These are phyloP conservation scores for Tachysurus vachellii DNA, from an alignment of 2,113 vertebrate species.

Conservation along the genomic window DNA sequence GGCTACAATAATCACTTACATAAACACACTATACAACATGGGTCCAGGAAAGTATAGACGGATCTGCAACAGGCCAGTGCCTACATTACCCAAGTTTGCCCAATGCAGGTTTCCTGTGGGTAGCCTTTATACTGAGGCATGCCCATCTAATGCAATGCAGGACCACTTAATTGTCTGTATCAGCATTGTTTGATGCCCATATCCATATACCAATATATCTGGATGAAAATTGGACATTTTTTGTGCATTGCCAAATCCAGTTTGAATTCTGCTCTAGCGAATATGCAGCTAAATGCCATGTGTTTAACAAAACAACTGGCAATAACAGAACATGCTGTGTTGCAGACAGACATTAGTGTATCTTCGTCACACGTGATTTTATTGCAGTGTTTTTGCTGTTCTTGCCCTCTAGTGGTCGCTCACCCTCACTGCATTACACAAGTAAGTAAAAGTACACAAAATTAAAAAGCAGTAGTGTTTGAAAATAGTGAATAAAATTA, in stretches of 20 bases:
- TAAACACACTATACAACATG: background rate
- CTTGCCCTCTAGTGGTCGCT: conserved; percentile 6
- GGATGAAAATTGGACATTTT: too few species aligned
- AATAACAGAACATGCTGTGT: background rate
- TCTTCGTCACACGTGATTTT: background rate
- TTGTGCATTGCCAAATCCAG: too few species aligned
- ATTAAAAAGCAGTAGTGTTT: background rate
- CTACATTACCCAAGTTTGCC: background rate
- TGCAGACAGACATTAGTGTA: background rate
- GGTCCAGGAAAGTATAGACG: too few species aligned
- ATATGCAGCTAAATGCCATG: background rate
- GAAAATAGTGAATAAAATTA: background rate
- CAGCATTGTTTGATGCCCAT: background rate
- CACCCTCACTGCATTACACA: background rate
- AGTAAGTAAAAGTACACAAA: background rate
- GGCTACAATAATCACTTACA: background rate
- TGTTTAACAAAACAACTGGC: background rate
- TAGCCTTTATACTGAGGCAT: background rate
- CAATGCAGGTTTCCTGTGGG: background rate
- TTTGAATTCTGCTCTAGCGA: background rate
- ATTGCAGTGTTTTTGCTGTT: background rate
- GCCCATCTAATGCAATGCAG: background rate
- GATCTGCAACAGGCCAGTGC: background rate
- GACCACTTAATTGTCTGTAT: background rate
- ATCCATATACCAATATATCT: too few species aligned